phyloP scores from a whole-genome alignment of 2,797 vertebrate species.

The Phyllotis vaccarum region DNA sequence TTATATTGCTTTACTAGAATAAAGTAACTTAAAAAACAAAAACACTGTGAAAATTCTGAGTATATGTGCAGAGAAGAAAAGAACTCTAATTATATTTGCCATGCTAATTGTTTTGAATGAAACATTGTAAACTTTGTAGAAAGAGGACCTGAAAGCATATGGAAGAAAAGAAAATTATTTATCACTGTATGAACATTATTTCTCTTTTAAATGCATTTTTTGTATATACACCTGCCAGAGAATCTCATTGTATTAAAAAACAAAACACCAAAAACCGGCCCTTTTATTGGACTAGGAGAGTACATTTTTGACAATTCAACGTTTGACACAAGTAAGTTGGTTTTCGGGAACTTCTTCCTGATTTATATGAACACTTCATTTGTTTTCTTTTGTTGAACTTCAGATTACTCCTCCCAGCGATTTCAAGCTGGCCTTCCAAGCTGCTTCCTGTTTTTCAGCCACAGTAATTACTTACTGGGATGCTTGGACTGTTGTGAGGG shows the following conservation, averaged over 20 bases:
- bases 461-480: conserved; percentile 76
- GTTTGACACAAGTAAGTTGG: conserved; percentile 56
- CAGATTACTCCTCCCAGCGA: conserved; percentile 71
- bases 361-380: conserved; percentile 72
- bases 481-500: conserved; percentile 78
- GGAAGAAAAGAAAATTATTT: conserved; percentile 23
- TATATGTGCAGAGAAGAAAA: not conserved
- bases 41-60: not conserved
- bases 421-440: conserved; percentile 74
- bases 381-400: conserved; percentile 76
- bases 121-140: not conserved
- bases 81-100: not conserved
- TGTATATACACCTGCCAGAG: not conserved
- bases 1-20: not conserved
- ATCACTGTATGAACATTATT: not conserved
- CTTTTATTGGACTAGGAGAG: not conserved
- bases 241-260: conserved; percentile 8
- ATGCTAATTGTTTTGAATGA: not conserved
- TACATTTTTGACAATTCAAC: conserved; percentile 34
- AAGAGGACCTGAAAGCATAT: conserved; percentile 4
- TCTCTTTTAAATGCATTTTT: not conserved
- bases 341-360: conserved; percentile 56
- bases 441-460: conserved; percentile 63
- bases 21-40: not conserved
- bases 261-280: not conserved